Percentiles rank a stretch among this genome's conserved stretches.
Conservation (phyloP, 2,888 invertebrate species). For the Watsonalla cultraria region DNA sequence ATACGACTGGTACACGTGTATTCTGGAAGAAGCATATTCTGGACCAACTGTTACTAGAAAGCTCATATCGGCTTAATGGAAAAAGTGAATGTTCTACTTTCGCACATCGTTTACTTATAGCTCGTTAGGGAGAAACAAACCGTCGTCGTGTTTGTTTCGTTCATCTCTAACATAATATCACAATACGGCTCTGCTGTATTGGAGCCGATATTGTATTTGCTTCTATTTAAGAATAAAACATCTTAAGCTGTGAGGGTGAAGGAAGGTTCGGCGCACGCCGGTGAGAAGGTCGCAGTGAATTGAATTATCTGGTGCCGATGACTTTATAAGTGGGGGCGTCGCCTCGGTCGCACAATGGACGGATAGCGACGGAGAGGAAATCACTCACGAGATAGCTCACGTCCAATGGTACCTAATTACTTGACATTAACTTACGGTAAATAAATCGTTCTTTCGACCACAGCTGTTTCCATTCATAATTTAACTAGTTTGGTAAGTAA, state of each 20-base stretch:
- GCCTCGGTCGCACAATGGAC: conserved; percentile 15
- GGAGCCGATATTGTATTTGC: background rate
- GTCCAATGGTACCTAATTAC: background rate
- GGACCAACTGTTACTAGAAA: too few species aligned
- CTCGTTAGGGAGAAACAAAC: too few species aligned
- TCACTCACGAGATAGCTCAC: background rate
- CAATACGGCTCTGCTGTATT: background rate
- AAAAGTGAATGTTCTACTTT: too few species aligned
- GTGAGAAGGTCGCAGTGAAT: conserved; percentile 18
- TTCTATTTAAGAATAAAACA: background rate
- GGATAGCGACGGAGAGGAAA: background rate
- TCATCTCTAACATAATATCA: background rate
- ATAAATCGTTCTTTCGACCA: too few species aligned
- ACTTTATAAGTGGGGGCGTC: conserved; percentile 26
- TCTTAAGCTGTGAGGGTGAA: background rate
- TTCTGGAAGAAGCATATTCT: too few species aligned
- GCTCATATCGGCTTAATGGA: too few species aligned
- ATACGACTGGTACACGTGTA: too few species aligned
- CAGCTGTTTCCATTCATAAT: too few species aligned
- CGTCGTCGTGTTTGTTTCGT: too few species aligned
- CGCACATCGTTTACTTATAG: too few species aligned
- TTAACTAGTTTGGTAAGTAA: too few species aligned
- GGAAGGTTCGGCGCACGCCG: background rate
- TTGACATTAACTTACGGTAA: too few species aligned
- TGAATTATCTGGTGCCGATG: conserved; percentile 31